These are phyloP conservation scores for Hirtodrosophila cameraria DNA, from an alignment of 2,888 invertebrate species.

Conservation along the genomic window DNA sequence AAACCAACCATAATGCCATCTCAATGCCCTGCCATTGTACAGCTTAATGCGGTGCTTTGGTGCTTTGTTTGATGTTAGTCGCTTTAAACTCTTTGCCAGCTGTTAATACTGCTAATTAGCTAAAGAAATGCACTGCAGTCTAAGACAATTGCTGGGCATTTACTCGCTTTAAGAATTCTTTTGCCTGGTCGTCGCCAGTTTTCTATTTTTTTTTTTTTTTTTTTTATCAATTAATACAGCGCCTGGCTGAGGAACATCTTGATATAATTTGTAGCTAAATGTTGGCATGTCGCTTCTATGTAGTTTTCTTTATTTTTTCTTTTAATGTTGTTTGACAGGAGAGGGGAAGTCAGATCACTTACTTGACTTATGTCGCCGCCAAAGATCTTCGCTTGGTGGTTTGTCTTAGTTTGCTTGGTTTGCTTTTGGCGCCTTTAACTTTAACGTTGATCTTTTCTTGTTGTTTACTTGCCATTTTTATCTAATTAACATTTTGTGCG, in stretches of 20 bases:
- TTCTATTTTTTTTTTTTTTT: conserved; percentile 3
- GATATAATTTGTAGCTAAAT: conserved; percentile 62
- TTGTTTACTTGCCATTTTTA: conserved; percentile 40
- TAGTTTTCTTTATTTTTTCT: conserved; percentile 18
- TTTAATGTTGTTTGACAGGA: conserved; percentile 14
- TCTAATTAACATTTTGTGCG: conserved; percentile 56
- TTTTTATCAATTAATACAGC: conserved; percentile 61
- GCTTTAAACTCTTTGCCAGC: conserved; percentile 30
- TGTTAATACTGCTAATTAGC: conserved; percentile 61
- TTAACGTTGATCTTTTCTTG: conserved; percentile 25
- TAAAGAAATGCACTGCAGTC: conserved; percentile 29
- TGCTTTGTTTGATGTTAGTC: conserved; percentile 47
- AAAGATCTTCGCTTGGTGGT: conserved; percentile 12
- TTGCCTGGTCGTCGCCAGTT: conserved; percentile 38
- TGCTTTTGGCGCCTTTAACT: conserved; percentile 29
- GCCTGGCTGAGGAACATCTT: conserved; percentile 54
- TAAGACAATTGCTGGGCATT: conserved; percentile 64
- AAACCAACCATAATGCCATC: conserved; percentile 22
- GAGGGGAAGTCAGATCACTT: conserved; percentile 17
- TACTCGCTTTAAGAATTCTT: conserved; percentile 34
- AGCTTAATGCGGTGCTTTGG: conserved; percentile 22
- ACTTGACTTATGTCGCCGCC: conserved; percentile 41
- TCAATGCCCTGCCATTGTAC: conserved; percentile 29
- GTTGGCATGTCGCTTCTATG: conserved; percentile 33
- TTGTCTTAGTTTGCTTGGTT: too few relatives aligned